Base-by-base conservation (phyloP, 2,113 vertebrate genomes). In the Zosterops hypoxanthus region DNA sequence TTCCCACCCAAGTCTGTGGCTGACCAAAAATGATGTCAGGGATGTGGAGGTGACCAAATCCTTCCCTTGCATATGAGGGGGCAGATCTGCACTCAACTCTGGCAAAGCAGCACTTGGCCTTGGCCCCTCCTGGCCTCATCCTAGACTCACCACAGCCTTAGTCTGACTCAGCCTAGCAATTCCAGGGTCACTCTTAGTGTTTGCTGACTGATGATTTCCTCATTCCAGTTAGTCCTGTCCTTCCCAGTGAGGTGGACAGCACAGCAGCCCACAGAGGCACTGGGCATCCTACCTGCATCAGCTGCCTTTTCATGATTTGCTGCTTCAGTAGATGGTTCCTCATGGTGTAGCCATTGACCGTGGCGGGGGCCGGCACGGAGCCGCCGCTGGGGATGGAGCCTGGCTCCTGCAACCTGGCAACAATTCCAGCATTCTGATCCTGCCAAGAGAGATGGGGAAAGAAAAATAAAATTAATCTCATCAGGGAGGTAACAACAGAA, bases 281-380 rank as follows among this genome's bases (percentile, higher is more conserved):
- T 44, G 12, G 0, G 77, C 84, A 57, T 10, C 14, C 1, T 91
- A 97, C 90, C 91, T 98, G 95, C 78, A 96, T 94, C 64, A 98
- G 94, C 84, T 98, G 98, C 71, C 97, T 88, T 47, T 95, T 97
- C 33, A 98, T 98, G 29, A 98, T 97, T 88, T 98, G 98, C 94
- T 96, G 98, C 89, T 98, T 98, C 76, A 98, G 96, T 55, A 98
- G 47, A 73, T 98, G 97, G 95, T 98, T 97, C 83, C 96, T 97
- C 95, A 96, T 98, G 0, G 97, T 97, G 92, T 98, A 98, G 14
- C 97, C 97, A 4, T 96, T 98, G 94, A 97, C 94, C 1, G 96
- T 86, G 29, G 82, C 90, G n/a, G 92, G 91, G 24, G 95, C 79
- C 42, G 96, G 91, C 44, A 73, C 93, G 3, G 96, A 95, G 82